Evolutionary conservation across 2,888 invertebrate genomes (phyloP).

Genomic region (Nesidiocoris tenuis): DNA sequence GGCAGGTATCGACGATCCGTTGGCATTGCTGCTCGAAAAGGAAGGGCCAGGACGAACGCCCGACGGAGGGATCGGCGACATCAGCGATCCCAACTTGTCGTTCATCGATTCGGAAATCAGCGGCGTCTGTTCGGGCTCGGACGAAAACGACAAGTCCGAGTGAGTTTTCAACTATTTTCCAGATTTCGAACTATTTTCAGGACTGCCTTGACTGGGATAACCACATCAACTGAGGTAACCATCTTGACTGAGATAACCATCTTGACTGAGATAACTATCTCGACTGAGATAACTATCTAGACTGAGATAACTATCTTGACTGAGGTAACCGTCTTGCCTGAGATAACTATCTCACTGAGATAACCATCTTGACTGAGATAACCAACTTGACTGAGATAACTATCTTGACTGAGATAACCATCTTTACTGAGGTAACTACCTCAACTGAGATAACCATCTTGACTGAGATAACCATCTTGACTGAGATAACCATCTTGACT

Average conservation of each 20-base stretch:
- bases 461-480: neutral
- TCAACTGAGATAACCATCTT: neutral
- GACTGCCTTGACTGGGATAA: neutral
- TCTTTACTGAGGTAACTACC: neutral
- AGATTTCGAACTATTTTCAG: neutral
- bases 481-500: neutral
- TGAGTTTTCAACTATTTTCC: constrained; percentile 13
- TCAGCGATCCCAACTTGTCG: constrained; percentile 25
- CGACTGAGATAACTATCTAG: neutral
- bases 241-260: too few species aligned
- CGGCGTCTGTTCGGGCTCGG: constrained; percentile 24
- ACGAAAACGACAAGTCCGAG: constrained; percentile 37
- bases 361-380: too few species aligned
- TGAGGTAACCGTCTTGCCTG: too few species aligned
- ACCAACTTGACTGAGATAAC: neutral
- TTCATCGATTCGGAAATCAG: constrained; percentile 34
- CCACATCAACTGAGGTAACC: neutral
- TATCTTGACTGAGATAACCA: neutral
- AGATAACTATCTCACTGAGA: too few species aligned
- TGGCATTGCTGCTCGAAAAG: constrained; percentile 39
- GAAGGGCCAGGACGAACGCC: constrained; percentile 16
- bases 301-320: neutral
- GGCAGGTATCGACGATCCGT: constrained; percentile 46
- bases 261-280: neutral
- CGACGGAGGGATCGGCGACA: neutral